These are phyloP conservation scores for Sipha flava DNA, from an alignment of 1,140 invertebrate species.

Conservation along the genomic window DNA sequence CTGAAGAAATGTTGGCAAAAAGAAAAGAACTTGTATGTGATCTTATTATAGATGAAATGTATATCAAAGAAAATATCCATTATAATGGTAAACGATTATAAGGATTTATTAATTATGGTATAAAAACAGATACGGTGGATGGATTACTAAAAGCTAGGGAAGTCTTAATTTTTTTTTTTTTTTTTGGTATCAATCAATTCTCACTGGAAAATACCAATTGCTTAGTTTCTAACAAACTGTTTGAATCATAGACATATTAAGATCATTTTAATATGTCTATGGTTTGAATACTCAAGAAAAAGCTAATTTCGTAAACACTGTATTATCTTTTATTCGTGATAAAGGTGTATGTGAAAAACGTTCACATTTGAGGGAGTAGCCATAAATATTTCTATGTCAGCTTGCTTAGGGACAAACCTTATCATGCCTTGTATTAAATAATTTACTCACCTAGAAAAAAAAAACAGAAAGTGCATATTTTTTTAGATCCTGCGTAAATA, in stretches of 20 bases:
- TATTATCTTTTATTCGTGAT: neutral
- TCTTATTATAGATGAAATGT: constrained; percentile 38
- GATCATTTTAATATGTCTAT: too few relatives aligned
- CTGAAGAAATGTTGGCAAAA: neutral
- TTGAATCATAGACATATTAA: too few relatives aligned
- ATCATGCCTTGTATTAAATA: neutral
- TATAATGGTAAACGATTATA: constrained; percentile 35
- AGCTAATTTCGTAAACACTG: constrained; percentile 30
- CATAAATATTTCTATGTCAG: neutral
- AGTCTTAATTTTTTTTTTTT: constrained; percentile 19
- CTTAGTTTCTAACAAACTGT: constrained; percentile 37
- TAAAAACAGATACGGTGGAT: constrained; percentile 18
- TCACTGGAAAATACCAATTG: constrained; percentile 33
- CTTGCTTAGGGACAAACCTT: neutral
- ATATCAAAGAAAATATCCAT: constrained; percentile 37
- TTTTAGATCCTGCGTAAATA: constrained; percentile 37
- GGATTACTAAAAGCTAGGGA: neutral
- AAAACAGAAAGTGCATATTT: constrained; percentile 36
- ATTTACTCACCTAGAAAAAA: constrained; percentile 34
- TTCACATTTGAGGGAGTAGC: constrained; percentile 22
- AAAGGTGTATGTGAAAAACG: neutral
- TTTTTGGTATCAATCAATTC: neutral
- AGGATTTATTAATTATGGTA: constrained; percentile 34
- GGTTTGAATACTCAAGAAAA: constrained; percentile 34
- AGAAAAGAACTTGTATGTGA: neutral